Percentiles rank a stretch among this genome's conserved stretches.
Evolutionary conservation across 1,140 invertebrate species (phyloP).

Genomic region (Macrostomum lignano): DNA sequence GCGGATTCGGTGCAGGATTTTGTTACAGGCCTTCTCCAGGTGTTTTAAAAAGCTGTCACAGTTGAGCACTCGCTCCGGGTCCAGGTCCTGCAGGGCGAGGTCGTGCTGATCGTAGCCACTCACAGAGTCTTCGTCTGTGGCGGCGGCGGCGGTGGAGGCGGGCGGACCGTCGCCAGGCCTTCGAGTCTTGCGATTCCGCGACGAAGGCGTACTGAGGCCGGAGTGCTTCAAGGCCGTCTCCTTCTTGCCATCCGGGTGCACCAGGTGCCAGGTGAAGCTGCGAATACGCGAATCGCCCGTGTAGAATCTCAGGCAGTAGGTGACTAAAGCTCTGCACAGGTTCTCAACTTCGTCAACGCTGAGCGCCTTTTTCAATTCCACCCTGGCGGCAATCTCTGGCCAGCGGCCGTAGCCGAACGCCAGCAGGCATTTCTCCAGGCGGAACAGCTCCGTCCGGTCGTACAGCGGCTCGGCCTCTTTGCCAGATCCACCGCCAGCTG

Average conservation of each 20-base stretch:
- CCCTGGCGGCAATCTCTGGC: slow-evolving; percentile 61
- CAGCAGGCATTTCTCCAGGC: not conserved
- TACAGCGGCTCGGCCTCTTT: too few relatives aligned
- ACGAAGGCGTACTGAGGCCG: slow-evolving; percentile 33
- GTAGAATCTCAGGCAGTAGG: slow-evolving; percentile 72
- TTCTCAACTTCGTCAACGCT: slow-evolving; percentile 67
- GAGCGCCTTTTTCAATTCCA: slow-evolving; percentile 64
- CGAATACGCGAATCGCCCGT: slow-evolving; percentile 90
- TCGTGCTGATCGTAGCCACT: slow-evolving; percentile 6
- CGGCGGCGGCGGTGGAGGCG: too few relatives aligned
- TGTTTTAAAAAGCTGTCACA: slow-evolving; percentile 89
- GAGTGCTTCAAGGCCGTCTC: slow-evolving; percentile 48
- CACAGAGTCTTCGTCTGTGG: not conserved
- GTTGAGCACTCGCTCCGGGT: slow-evolving; percentile 18
- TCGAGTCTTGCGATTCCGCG: slow-evolving; percentile 31
- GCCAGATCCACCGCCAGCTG: too few relatives aligned
- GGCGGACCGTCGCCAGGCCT: not conserved
- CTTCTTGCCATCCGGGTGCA: slow-evolving; percentile 36
- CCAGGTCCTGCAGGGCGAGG: slow-evolving; percentile 11
- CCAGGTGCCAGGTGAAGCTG: slow-evolving; percentile 74
- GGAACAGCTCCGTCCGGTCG: too few relatives aligned
- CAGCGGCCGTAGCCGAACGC: slow-evolving; percentile 62
- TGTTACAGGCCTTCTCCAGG: slow-evolving; percentile 76
- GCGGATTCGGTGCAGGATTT: slow-evolving; percentile 66
- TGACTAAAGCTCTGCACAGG: slow-evolving; percentile 66